Percentiles rank a stretch among this genome's conserved stretches.
Evolutionary conservation across 2,888 invertebrate species (phyloP).

Genomic region (Conomelus anceps): DNA sequence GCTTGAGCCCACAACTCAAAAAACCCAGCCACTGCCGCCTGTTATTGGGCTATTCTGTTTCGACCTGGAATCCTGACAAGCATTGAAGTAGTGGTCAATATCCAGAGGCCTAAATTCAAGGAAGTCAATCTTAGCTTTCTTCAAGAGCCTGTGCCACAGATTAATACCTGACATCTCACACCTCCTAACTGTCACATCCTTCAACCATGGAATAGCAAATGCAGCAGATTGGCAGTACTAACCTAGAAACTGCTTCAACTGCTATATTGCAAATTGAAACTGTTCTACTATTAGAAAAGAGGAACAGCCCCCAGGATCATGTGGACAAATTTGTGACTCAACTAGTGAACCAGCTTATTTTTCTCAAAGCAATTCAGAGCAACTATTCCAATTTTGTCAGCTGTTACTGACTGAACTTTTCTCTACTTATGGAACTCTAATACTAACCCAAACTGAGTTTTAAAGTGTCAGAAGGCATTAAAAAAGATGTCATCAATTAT

Average conservation of each 20-base stretch:
- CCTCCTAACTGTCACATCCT: constrained; percentile 28
- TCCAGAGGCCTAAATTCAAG: constrained; percentile 39
- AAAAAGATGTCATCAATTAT: too few relatives aligned
- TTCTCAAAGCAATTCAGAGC: constrained; percentile 31
- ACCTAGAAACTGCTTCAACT: constrained; percentile 54
- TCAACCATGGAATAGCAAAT: constrained; percentile 46
- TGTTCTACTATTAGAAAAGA: constrained; percentile 44
- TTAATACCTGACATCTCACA: constrained; percentile 19
- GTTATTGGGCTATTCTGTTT: constrained; percentile 69
- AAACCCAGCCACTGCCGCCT: constrained; percentile 38
- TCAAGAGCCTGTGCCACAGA: constrained; percentile 39
- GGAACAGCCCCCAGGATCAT: constrained; percentile 29
- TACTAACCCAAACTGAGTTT: too few relatives aligned
- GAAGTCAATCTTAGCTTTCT: constrained; percentile 38
- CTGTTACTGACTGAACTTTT: constrained; percentile 47
- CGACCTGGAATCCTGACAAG: constrained; percentile 62
- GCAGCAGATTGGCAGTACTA: constrained; percentile 57
- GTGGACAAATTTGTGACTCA: constrained; percentile 32
- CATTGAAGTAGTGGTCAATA: constrained; percentile 50
- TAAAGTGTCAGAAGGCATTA: too few relatives aligned
- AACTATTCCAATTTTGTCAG: constrained; percentile 44
- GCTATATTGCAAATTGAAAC: constrained; percentile 66
- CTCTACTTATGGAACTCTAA: constrained; percentile 48
- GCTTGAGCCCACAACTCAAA: too few relatives aligned
- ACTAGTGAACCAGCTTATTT: constrained; percentile 30